These are phyloP conservation scores for Metalampra italica DNA, from an alignment of 2,888 invertebrate species.

Conservation along the genomic window DNA sequence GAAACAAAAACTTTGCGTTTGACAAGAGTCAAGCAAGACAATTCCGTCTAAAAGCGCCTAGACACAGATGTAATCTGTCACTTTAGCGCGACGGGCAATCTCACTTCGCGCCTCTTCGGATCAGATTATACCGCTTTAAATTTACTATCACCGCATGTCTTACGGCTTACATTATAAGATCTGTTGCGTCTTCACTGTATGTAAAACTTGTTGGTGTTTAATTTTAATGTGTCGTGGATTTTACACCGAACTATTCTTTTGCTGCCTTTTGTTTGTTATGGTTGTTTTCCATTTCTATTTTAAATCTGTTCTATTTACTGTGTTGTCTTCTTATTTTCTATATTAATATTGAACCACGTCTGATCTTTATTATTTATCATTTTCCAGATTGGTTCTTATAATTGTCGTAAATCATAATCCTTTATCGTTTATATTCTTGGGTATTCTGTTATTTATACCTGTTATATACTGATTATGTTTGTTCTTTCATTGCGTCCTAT, in stretches of 20 bases:
- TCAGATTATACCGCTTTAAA: constrained; percentile 32
- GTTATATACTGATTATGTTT: no score
- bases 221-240: constrained; percentile 8
- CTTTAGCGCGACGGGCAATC: constrained; percentile 25
- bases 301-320: neutral
- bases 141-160: constrained; percentile 12
- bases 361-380: no score
- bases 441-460: no score
- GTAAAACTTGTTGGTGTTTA: neutral
- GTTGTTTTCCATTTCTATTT: constrained; percentile 2
- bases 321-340: neutral
- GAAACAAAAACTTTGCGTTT: no score
- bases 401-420: no score
- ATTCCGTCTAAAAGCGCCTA: constrained; percentile 9
- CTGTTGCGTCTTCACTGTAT: constrained; percentile 12
- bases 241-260: constrained; percentile 28
- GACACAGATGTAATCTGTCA: constrained; percentile 49
- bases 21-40: neutral
- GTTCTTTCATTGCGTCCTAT: no score
- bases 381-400: no score
- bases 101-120: constrained; percentile 25
- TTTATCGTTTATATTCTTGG: no score
- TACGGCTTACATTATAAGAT: constrained; percentile 21
- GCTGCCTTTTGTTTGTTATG: constrained; percentile 15
- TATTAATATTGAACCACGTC: no score